Base-by-base conservation (phyloP, 2,888 invertebrate genomes). In the Agrotis ipsilon region DNA sequence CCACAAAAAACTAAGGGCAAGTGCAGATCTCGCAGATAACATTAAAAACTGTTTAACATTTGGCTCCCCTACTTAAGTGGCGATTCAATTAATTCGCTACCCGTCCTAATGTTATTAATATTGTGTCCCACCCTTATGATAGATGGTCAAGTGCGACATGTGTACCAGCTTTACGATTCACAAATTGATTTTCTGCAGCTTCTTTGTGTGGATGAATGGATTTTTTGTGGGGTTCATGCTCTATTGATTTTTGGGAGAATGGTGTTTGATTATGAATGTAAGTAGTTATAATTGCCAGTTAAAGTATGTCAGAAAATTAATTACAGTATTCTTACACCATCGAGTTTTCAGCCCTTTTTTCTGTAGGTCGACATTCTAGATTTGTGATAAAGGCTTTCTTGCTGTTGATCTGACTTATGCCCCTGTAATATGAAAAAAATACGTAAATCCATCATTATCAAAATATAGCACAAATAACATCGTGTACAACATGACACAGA, bases 41-140 rank as follows among this genome's bases (percentile, higher is more conserved):
- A 93, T 94, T 94, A 94, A 93, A 94, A 94, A 91, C 92, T 92
- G 92, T 94, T 94, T 94, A 95, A 94, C 94, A 94, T 95, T 94
- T 92, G 94, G 93, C 86, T 80, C 87, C 88, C 88, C 86, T 83
- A 62, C 70, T 75, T 80, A 83, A 88, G 88, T 81, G 83, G 85
- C 85, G 89, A 88, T 91, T 86, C 93, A 92, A 93, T 94, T 94
- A 93, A 93, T 93, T 87, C 90, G 84, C 87, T 91, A 91, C 91
- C 89, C 91, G 89, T 86, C 87, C 78, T 92, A 92, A 92, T 92
- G 90, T 90, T 91, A 92, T 93, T 92, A 93, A 92, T 91, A 91
- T 89, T 87, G 81, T 86, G 80, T 77, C 67, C 84, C 89, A 88
- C 94, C 94, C 94, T 91, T 91, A 91, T 90, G 89, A 91, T 89